Evolutionary conservation across 2,888 invertebrate species (phyloP).

Genomic region (Gastrophysa polygoni): DNA sequence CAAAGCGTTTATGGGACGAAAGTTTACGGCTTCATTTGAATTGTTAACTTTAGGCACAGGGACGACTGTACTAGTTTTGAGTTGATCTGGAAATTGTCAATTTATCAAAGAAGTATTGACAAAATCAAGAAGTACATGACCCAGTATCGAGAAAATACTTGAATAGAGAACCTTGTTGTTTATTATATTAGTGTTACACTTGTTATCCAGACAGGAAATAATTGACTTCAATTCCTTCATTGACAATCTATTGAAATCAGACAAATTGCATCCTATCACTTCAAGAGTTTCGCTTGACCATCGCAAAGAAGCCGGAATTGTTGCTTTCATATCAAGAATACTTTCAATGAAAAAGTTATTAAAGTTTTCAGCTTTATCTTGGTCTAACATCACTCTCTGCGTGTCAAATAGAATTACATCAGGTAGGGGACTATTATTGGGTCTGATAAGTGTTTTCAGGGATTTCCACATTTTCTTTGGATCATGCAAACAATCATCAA

Average conservation of each 20-base stretch:
- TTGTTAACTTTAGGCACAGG: not conserved
- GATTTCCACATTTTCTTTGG: not conserved
- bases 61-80: slow-evolving; percentile 4
- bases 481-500: not conserved
- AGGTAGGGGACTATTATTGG: slow-evolving; percentile 2
- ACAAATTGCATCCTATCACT: not conserved
- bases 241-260: not conserved
- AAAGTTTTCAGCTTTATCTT: not conserved
- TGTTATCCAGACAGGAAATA: slow-evolving; percentile 1
- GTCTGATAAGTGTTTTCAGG: slow-evolving; percentile 5
- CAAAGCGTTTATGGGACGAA: not conserved
- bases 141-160: too few relatives aligned
- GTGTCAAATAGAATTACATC: slow-evolving; percentile 1
- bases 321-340: slow-evolving; percentile 1
- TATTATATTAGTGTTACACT: slow-evolving; percentile 2
- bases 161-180: not conserved
- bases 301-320: not conserved
- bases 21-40: not conserved
- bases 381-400: not conserved
- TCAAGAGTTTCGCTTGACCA: not conserved
- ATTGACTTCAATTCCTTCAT: not conserved
- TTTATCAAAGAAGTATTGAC: not conserved
- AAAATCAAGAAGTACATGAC: too few relatives aligned
- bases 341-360: slow-evolving; percentile 8
- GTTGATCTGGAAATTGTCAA: slow-evolving; percentile 1